phyloP scores from a whole-genome alignment of 1,140 invertebrate genomes.

The Drosophila gunungcola region DNA sequence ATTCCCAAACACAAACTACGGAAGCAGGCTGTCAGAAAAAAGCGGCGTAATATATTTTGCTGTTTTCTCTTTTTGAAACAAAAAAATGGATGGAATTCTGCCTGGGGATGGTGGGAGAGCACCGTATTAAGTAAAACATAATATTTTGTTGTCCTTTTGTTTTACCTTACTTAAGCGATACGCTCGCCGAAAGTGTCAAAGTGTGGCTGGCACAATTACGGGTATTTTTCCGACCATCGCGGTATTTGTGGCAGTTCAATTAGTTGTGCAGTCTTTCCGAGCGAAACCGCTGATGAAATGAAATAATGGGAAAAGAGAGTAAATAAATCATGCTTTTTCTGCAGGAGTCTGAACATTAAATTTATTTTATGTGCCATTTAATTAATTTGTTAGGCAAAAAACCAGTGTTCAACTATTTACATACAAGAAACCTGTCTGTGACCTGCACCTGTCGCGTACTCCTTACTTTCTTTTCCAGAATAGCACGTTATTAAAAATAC shows the following conservation, averaged over 20 bases:
- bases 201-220: slow-evolving; percentile 28
- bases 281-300: slow-evolving; percentile 37
- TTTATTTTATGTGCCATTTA: neutral
- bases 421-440: slow-evolving; percentile 9
- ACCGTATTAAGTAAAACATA: neutral
- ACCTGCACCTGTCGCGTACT: neutral
- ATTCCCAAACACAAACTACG: slow-evolving; percentile 21
- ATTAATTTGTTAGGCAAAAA: slow-evolving; percentile 4
- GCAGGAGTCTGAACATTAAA: neutral
- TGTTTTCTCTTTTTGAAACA: slow-evolving; percentile 4
- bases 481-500: slow-evolving; percentile 49
- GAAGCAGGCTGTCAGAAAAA: slow-evolving; percentile 24
- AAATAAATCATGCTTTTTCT: neutral
- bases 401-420: slow-evolving; percentile 1
- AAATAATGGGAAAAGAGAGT: slow-evolving; percentile 20
- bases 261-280: slow-evolving; percentile 13
- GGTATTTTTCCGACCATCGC: slow-evolving; percentile 1
- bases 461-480: neutral
- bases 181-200: slow-evolving; percentile 20
- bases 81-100: slow-evolving; percentile 6
- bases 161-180: slow-evolving; percentile 12
- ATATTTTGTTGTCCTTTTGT: slow-evolving; percentile 29
- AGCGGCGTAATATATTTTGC: slow-evolving; percentile 18
- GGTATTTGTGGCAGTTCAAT: slow-evolving; percentile 34
- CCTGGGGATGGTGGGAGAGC: slow-evolving; percentile 11